These are phyloP conservation scores for Ptilorrhoa leucosticta DNA, from an alignment of 2,113 vertebrate genomes.

Conservation along the genomic window DNA sequence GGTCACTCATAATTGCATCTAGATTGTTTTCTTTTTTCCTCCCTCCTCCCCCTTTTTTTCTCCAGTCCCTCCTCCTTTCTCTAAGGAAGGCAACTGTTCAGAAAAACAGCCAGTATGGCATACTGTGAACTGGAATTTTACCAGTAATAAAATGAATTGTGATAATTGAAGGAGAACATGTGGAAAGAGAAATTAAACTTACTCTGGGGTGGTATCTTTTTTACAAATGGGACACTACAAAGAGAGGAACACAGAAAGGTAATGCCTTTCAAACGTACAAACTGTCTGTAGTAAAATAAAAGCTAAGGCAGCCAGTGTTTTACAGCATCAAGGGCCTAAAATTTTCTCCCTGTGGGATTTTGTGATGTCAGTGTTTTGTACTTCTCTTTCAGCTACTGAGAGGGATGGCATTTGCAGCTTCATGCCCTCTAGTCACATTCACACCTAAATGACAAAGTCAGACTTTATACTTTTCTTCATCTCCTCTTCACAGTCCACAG, in stretches of 20 bases:
- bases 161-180: background rate
- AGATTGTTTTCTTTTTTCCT: background rate
- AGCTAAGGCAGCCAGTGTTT: background rate
- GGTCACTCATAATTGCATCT: constrained; percentile 53
- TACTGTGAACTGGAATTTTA: background rate
- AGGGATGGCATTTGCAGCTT: constrained; percentile 15
- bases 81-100: background rate
- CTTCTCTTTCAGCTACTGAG: background rate
- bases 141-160: background rate
- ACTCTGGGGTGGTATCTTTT: background rate
- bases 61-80: background rate
- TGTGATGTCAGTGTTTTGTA: background rate
- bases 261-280: background rate
- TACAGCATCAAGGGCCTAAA: background rate
- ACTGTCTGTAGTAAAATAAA: background rate
- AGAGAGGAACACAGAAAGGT: background rate
- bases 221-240: background rate
- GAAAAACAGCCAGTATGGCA: background rate
- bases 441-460: constrained; percentile 33
- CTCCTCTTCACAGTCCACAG: background rate
- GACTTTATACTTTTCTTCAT: constrained; percentile 5
- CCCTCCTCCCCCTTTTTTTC: background rate
- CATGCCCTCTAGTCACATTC: constrained; percentile 6
- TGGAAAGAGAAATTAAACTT: background rate
- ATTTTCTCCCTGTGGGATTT: background rate